Conservation (phyloP, 2,113 vertebrate species). For the Pampusana beccarii region DNA sequence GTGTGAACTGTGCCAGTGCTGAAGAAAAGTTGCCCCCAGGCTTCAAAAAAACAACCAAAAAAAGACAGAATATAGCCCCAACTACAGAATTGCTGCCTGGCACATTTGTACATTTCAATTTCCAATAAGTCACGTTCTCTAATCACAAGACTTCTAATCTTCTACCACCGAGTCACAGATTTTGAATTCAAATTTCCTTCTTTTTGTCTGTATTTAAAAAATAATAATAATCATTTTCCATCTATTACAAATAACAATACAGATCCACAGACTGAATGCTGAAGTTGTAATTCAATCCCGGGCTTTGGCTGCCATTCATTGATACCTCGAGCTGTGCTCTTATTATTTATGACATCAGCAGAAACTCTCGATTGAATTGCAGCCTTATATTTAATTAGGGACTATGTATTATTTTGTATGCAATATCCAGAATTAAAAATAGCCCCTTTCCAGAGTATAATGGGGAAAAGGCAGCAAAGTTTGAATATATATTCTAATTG, state of each 20-base stretch:
- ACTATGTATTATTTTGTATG: conserved; percentile 82
- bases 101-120: conserved; percentile 78
- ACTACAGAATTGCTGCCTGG: conserved; percentile 61
- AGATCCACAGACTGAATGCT: conserved; percentile 75
- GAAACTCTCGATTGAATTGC: conserved; percentile 80
- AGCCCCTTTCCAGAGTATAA: conserved; percentile 75
- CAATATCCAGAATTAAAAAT: conserved; percentile 84
- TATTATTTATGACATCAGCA: conserved; percentile 85
- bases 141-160: conserved; percentile 80
- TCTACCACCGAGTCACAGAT: conserved; percentile 69
- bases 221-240: conserved; percentile 86
- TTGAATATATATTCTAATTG: conserved; percentile 85
- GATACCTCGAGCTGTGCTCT: conserved; percentile 75
- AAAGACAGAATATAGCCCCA: not conserved
- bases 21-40: not conserved
- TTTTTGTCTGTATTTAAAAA: conserved; percentile 84
- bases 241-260: conserved; percentile 86
- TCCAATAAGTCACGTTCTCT: conserved; percentile 70
- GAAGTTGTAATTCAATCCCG: conserved; percentile 80
- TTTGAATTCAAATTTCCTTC: conserved; percentile 82
- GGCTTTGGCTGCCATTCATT: conserved; percentile 78
- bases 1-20: not conserved
- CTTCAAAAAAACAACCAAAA: not conserved
- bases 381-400: conserved; percentile 83
- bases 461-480: conserved; percentile 75